Conservation (phyloP, 2,797 vertebrate genomes). For the Emys orbicularis region DNA sequence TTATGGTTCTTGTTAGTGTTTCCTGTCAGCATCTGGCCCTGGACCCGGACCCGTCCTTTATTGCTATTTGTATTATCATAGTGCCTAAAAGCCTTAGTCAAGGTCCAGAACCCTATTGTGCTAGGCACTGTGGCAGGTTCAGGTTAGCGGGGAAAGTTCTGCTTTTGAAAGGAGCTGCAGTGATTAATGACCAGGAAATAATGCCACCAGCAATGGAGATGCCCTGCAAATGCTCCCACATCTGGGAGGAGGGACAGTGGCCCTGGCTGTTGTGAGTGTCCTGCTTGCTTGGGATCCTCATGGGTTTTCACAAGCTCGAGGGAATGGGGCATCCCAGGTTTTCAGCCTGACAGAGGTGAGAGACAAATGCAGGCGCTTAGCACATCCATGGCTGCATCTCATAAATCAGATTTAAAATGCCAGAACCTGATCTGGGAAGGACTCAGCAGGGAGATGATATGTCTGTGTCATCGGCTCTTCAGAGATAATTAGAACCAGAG, state of each 20-base stretch:
- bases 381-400: rapidly evolving
- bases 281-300: background rate
- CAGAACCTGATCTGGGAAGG: background rate
- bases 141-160: background rate
- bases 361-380: background rate
- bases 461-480: constrained; percentile 48
- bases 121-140: constrained; percentile 26
- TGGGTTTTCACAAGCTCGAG: background rate
- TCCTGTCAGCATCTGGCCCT: background rate
- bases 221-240: rapidly evolving
- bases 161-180: constrained; percentile 4
- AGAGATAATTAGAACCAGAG: constrained; percentile 63
- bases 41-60: background rate
- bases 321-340: background rate
- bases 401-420: constrained; percentile 34
- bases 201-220: background rate
- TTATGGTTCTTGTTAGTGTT: background rate
- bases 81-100: background rate
- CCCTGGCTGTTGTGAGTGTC: background rate
- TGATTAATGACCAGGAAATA: constrained; percentile 22
- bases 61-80: background rate
- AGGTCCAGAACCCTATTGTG: background rate
- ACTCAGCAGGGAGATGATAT: constrained; percentile 20
- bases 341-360: constrained; percentile 16
- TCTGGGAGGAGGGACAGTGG: constrained; percentile 2